These are phyloP conservation scores for Tenualosa thibaudeaui DNA, from an alignment of 2,797 vertebrate species.

Conservation along the genomic window DNA sequence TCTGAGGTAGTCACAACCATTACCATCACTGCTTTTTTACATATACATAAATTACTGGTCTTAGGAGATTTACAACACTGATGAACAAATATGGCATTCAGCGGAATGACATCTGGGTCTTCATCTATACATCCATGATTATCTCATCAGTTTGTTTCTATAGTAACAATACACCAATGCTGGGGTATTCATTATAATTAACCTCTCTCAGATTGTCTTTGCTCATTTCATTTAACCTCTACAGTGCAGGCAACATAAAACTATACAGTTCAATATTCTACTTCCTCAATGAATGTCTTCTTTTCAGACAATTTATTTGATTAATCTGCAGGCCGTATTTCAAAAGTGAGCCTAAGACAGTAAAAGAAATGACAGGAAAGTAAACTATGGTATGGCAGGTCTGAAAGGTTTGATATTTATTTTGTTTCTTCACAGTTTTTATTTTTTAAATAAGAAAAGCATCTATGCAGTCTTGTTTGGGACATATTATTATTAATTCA, in stretches of 20 bases:
- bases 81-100: slow-evolving; percentile 37
- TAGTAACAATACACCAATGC: slow-evolving; percentile 65
- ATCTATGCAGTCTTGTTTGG: slow-evolving; percentile 31
- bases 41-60: slow-evolving; percentile 1
- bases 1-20: background rate
- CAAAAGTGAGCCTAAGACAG: background rate
- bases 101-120: slow-evolving; percentile 48
- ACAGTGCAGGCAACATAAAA: slow-evolving; percentile 57
- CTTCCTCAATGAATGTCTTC: slow-evolving; percentile 43
- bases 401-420: background rate
- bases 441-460: background rate
- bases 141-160: slow-evolving; percentile 65
- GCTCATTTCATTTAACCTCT: slow-evolving; percentile 60
- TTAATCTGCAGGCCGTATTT: slow-evolving; percentile 15
- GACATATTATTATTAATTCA: slow-evolving; percentile 36
- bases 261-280: slow-evolving; percentile 48
- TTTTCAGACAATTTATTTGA: slow-evolving; percentile 46
- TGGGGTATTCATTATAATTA: slow-evolving; percentile 71
- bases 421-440: background rate
- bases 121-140: slow-evolving; percentile 54
- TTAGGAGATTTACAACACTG: slow-evolving; percentile 35
- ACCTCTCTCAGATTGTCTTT: slow-evolving; percentile 66
- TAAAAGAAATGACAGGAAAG: background rate
- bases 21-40: slow-evolving; percentile 19
- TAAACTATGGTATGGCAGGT: background rate